Conservation (phyloP, 2,113 vertebrate genomes). For the Gasterosteus nipponicus region DNA sequence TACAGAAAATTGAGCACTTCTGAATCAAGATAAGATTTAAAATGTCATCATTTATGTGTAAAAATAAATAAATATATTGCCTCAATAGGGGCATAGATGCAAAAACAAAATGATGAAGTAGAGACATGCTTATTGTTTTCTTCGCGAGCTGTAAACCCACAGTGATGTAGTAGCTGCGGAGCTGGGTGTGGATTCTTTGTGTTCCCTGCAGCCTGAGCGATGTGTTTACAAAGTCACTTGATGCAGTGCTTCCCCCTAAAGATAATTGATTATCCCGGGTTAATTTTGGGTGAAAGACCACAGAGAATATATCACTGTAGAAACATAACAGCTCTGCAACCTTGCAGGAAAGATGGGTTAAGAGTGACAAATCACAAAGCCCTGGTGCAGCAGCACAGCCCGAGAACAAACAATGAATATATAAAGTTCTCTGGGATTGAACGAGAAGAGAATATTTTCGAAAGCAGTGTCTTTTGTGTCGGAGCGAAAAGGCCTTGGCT, state of each 20-base stretch:
- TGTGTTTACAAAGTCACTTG: not conserved
- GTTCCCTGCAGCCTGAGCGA: conserved; percentile 2
- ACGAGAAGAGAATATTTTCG: conserved; percentile 52
- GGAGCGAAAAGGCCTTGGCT: conserved; percentile 13
- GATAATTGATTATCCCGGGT: conserved; percentile 13
- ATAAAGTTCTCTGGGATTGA: conserved; percentile 69
- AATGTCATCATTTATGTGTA: not conserved
- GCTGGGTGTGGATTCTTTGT: not conserved
- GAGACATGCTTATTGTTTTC: not conserved
- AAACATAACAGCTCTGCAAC: conserved; percentile 31
- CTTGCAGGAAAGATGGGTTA: conserved; percentile 18
- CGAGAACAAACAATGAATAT: conserved; percentile 75
- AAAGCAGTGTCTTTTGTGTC: conserved; percentile 35
- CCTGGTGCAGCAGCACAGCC: conserved; percentile 51
- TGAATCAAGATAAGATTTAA: not conserved
- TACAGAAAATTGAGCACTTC: not conserved
- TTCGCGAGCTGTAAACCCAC: conserved; percentile 18
- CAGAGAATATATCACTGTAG: conserved; percentile 5
- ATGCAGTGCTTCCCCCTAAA: conserved; percentile 8
- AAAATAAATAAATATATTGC: not conserved
- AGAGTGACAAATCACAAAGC: conserved; percentile 68
- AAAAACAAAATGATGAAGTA: not conserved
- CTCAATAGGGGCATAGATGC: not conserved
- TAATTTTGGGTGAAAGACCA: not conserved
- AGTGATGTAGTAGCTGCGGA: not conserved